Evolutionary conservation across 1,140 invertebrate genomes (phyloP).

Genomic region (Neuroterus valhalla): DNA sequence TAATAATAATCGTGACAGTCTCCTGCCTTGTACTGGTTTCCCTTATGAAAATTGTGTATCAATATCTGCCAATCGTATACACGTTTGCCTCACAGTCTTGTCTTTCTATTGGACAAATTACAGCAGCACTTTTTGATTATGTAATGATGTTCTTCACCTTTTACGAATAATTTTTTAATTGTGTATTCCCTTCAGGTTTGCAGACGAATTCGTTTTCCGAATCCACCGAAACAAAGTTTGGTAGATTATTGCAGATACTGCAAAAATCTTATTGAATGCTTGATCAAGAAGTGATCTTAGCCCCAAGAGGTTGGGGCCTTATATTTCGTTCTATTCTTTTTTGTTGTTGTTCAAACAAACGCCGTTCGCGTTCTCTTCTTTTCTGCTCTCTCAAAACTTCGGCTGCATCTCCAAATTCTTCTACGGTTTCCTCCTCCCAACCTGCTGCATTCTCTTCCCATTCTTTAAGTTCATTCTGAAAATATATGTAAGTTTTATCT

Average conservation of each 20-base stretch:
- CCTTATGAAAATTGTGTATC: too few species aligned
- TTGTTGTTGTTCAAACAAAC: conserved; percentile 73
- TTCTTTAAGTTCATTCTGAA: conserved; percentile 65
- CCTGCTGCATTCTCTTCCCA: conserved; percentile 74
- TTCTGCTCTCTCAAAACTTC: conserved; percentile 72
- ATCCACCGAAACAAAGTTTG: neutral
- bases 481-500: conserved; percentile 32
- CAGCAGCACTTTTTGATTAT: neutral
- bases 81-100: neutral
- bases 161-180: neutral
- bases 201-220: neutral
- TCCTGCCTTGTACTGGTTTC: too few species aligned
- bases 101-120: neutral
- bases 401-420: conserved; percentile 70
- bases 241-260: neutral
- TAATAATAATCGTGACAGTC: too few species aligned
- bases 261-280: conserved; percentile 29
- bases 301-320: conserved; percentile 68
- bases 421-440: conserved; percentile 74
- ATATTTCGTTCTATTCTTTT: conserved; percentile 69
- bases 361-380: conserved; percentile 70
- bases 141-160: neutral
- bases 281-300: conserved; percentile 72
- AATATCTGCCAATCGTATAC: too few species aligned
- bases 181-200: neutral